Base-by-base conservation (phyloP, 2,888 invertebrate species). In the Cabera pusaria region DNA sequence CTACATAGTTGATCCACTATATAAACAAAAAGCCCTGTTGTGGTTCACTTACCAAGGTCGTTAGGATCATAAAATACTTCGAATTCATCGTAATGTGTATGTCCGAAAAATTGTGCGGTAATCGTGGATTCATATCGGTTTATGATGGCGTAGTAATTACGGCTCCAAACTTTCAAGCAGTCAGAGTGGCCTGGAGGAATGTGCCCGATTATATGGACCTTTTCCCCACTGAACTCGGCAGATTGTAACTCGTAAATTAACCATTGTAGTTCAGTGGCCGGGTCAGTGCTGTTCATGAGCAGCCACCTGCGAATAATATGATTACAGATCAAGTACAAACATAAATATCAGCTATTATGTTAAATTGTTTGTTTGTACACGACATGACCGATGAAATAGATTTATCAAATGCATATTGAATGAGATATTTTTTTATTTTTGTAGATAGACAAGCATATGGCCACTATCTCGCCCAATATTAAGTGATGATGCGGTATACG, bases 161-260 rank as follows among this genome's bases (percentile, higher is more conserved):
- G 92, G 2, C 98, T 97, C 97, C 98, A 99, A 2, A 97, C 95
- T 85, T 97, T 97, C 17, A 98, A 82, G 64, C 98, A 98, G 73
- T 97, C 97, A 0, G 95, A 93, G 67, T 96, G 96, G 1, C 98
- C 98, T 0, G 98, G 98, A 0, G 98, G 98, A 59, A 98, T 98
- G 72, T 99, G 99, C 0, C 97, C 98, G 33, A 99, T 95, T n/a
- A 99, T 94, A 66, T 98, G 98, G 5, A 98, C 98, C 77, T 98
- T 97, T 76, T 98, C 97, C 6, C 95, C 95, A 53, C 94, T 96
- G 72, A 96, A 95, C 79, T 98, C 98, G 0, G 98, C 97, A 5
- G 96, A 94, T 69, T 98, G 97, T 5, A 99, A 86, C 72, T 98
- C 97, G 59, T 96, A 95, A 45, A 98, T 96, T 34, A 99, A 92